Conservation (phyloP, 2,113 vertebrate genomes). For the Aramus guarauna region DNA sequence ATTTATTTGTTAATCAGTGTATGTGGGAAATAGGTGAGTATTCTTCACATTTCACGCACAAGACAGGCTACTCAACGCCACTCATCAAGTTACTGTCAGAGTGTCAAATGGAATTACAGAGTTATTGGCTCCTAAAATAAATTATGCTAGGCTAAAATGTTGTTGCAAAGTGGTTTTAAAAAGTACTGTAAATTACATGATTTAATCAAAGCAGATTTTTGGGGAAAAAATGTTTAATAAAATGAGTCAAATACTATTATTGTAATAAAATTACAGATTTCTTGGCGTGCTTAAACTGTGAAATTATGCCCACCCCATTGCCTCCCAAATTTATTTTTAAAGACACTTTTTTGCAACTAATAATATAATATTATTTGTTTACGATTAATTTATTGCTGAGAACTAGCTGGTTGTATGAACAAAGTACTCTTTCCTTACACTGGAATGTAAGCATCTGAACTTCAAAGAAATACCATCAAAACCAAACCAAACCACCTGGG, state of each 20-base stretch:
- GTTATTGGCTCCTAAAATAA: neutral
- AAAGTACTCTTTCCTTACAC: neutral
- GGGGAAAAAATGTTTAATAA: neutral
- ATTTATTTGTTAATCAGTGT: neutral
- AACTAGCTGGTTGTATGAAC: neutral
- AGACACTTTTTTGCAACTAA: neutral
- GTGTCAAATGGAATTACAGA: neutral
- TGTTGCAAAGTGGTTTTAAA: neutral
- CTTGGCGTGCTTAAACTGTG: neutral
- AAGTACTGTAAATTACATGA: neutral
- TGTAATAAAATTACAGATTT: neutral
- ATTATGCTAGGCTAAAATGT: neutral
- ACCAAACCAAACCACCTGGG: neutral
- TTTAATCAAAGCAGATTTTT: neutral
- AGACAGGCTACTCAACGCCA: neutral
- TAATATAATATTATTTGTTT: neutral
- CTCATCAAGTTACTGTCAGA: neutral
- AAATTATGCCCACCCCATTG: neutral
- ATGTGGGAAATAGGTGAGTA: slow-evolving; percentile 39
- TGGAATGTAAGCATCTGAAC: neutral
- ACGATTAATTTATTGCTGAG: neutral
- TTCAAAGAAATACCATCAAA: neutral
- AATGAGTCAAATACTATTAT: neutral
- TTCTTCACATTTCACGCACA: neutral
- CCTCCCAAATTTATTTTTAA: neutral